phyloP scores from a whole-genome alignment of 2,797 vertebrate genomes.

The Perodicticus potto region DNA sequence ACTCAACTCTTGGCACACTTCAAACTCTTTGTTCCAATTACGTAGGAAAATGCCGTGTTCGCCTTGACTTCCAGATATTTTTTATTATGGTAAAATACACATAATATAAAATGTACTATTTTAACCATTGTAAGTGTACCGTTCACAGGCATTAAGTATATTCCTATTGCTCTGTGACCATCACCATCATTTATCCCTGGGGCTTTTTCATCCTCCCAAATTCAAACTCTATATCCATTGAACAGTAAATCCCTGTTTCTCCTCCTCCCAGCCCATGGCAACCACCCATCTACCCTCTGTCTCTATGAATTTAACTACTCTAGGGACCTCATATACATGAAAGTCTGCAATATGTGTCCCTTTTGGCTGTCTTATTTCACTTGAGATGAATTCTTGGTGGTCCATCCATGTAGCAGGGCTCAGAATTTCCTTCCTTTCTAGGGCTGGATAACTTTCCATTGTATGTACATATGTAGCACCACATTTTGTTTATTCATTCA shows the following conservation, averaged over 20 bases:
- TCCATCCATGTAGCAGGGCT: neutral
- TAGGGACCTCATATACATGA: neutral
- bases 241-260: neutral
- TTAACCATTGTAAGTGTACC: neutral
- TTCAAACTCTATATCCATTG: neutral
- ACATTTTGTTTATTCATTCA: neutral
- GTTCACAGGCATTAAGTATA: neutral
- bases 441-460: neutral
- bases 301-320: neutral
- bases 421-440: slow-evolving; percentile 17
- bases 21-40: neutral
- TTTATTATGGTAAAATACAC: neutral
- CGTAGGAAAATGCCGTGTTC: slow-evolving; percentile 7
- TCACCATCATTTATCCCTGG: neutral
- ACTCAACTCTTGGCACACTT: neutral
- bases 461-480: neutral
- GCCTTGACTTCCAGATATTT: neutral
- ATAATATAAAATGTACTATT: neutral
- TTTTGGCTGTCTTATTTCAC: slow-evolving; percentile 38
- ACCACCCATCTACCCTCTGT: neutral
- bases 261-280: neutral
- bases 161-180: neutral
- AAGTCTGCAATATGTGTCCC: neutral
- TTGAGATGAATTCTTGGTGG: neutral
- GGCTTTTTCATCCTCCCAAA: neutral